These are phyloP conservation scores for Hyperoodon ampullatus DNA, from an alignment of 2,113 vertebrate species.

Conservation along the genomic window DNA sequence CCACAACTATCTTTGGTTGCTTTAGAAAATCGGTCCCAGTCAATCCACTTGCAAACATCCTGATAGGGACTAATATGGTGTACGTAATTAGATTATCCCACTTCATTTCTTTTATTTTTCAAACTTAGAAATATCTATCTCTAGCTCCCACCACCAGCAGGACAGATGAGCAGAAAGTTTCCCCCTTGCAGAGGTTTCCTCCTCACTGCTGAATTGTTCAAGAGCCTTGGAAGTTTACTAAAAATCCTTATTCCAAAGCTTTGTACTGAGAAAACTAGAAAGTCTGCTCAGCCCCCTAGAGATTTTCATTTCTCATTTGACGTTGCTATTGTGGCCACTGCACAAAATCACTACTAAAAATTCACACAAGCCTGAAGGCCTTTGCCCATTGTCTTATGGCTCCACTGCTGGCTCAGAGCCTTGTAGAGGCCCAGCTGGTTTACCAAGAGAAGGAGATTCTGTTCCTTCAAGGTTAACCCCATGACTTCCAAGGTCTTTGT, in stretches of 20 bases:
- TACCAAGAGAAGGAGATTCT: neutral
- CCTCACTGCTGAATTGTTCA: neutral
- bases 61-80: neutral
- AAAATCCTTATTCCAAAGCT: neutral
- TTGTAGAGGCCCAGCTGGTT: neutral
- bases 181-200: neutral
- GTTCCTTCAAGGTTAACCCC: neutral
- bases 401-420: neutral
- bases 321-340: neutral
- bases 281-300: neutral
- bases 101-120: neutral
- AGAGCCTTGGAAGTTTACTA: neutral
- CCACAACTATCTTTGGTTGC: neutral
- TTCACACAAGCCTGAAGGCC: neutral
- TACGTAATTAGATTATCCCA: neutral
- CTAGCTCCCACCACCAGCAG: neutral
- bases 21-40: neutral
- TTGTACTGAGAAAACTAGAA: neutral
- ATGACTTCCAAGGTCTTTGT: neutral
- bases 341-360: neutral
- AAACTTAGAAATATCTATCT: neutral
- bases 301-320: neutral
- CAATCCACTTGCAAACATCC: neutral
- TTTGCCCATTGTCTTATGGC: neutral
- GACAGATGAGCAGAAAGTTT: neutral